Percentiles rank a stretch among this genome's conserved stretches.
These are phyloP conservation scores for Craterocephalus amniculus DNA, from an alignment of 2,797 vertebrate species.

Conservation along the genomic window DNA sequence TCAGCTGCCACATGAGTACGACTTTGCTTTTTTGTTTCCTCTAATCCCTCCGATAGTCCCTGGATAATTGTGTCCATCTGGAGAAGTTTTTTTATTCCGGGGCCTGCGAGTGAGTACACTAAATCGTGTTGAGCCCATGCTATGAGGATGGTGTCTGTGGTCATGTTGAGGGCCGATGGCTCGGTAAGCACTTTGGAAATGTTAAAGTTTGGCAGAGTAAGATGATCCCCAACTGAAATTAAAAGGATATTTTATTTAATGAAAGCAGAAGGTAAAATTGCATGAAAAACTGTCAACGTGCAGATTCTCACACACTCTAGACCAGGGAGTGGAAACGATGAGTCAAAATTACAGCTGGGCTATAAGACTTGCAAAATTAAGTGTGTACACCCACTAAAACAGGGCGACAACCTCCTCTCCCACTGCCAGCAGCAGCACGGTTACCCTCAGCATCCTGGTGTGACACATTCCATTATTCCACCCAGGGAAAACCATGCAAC, in stretches of 20 bases:
- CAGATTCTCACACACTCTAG: neutral
- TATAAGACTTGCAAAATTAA: neutral
- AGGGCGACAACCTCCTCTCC: neutral
- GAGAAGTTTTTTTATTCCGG: constrained; percentile 43
- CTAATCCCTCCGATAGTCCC: constrained; percentile 46
- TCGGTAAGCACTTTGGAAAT: constrained; percentile 23
- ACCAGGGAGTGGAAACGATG: neutral
- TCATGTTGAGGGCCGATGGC: constrained; percentile 39
- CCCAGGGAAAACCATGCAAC: constrained; percentile 5
- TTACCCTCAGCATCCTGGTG: constrained; percentile 6
- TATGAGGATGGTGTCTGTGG: constrained; percentile 39
- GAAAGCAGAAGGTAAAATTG: constrained; percentile 3
- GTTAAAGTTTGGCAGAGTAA: constrained; percentile 19
- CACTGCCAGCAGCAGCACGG: neutral
- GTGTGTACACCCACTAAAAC: constrained; percentile 1
- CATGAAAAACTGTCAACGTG: constrained; percentile 3
- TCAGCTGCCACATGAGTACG: constrained; percentile 63
- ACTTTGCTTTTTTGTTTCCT: constrained; percentile 38
- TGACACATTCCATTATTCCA: constrained; percentile 13
- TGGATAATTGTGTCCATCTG: constrained; percentile 64
- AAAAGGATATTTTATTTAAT: constrained; percentile 15
- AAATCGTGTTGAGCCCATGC: constrained; percentile 45
- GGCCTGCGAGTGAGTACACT: constrained; percentile 25
- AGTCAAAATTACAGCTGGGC: neutral
- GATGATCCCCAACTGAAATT: constrained; percentile 37